These are phyloP conservation scores for Ciconia stormi DNA, from an alignment of 2,113 vertebrate genomes.

Conservation along the genomic window DNA sequence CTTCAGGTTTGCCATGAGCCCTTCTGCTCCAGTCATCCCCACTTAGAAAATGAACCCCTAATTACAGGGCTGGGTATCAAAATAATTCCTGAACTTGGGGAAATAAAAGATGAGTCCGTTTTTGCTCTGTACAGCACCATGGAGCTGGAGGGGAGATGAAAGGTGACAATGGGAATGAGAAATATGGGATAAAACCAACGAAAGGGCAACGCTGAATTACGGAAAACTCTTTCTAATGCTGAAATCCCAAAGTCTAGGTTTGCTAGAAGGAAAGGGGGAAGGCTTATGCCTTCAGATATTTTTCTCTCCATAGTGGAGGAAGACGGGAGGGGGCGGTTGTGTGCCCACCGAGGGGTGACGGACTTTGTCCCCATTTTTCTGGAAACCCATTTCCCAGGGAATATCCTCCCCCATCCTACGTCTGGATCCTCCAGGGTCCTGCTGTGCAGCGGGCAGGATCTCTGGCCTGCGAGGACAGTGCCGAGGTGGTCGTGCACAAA, in stretches of 20 bases:
- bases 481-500: background rate
- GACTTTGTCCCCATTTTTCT: background rate
- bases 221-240: background rate
- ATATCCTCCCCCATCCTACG: background rate
- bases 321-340: background rate
- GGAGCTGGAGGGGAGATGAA: background rate
- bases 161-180: background rate
- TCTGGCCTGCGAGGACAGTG: background rate
- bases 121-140: background rate
- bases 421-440: background rate
- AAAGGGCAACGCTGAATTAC: background rate
- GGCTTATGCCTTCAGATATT: background rate
- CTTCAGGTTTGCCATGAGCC: background rate
- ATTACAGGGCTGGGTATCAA: background rate
- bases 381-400: background rate
- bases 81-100: background rate
- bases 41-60: background rate
- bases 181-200: background rate
- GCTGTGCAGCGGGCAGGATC: background rate
- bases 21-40: background rate
- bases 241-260: background rate
- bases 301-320: background rate
- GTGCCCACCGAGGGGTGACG: background rate
- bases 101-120: background rate
- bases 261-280: background rate